Conservation (phyloP, 2,888 invertebrate species). For the Chelonus formosanus region DNA sequence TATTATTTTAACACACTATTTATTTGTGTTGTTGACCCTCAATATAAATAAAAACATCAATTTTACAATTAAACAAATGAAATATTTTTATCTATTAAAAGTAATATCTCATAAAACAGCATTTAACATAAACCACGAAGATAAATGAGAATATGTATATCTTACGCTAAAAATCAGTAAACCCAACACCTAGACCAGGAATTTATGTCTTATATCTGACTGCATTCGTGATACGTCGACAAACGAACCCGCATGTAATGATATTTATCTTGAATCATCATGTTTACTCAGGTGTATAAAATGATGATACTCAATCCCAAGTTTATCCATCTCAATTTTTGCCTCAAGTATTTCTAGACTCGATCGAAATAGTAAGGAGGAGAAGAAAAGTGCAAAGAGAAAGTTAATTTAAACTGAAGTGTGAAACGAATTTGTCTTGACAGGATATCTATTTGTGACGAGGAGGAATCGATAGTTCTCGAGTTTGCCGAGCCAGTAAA, state of each 20-base stretch:
- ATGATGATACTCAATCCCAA: constrained; percentile 27
- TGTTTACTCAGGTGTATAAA: constrained; percentile 35
- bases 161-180: background rate
- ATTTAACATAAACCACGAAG: too few species aligned
- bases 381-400: constrained; percentile 11
- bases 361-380: constrained; percentile 2
- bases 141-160: too few species aligned
- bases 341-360: constrained; percentile 7
- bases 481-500: constrained; percentile 20
- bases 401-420: constrained; percentile 3
- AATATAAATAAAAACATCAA: background rate
- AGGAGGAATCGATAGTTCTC: constrained; percentile 10
- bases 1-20: too few species aligned
- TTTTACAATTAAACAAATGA: background rate
- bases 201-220: constrained; percentile 16
- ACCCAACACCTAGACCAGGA: background rate
- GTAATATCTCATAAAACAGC: background rate
- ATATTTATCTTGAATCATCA: constrained; percentile 27
- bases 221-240: constrained; percentile 24
- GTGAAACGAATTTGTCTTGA: constrained; percentile 17
- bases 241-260: constrained; percentile 25
- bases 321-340: constrained; percentile 4
- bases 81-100: background rate
- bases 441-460: constrained; percentile 8
- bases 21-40: too few species aligned